Percentiles rank a stretch among this genome's conserved stretches.
These are phyloP conservation scores for Diachasma alloeum DNA, from an alignment of 1,140 invertebrate species.

Conservation along the genomic window DNA sequence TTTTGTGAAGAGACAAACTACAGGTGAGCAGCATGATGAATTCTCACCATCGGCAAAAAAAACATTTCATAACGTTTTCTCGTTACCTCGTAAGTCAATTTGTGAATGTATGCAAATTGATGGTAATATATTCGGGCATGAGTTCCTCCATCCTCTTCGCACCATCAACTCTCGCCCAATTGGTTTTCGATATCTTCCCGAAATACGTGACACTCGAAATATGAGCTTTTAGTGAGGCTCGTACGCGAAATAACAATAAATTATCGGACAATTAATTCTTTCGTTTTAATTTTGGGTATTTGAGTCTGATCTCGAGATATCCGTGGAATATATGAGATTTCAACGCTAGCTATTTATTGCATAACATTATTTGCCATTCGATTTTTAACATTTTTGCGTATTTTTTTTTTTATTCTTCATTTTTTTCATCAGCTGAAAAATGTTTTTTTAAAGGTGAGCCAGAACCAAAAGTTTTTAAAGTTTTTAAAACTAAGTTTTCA, in stretches of 20 bases:
- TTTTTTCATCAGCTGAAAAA: too few relatives aligned
- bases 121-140: constrained; percentile 46
- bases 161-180: background rate
- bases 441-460: too few relatives aligned
- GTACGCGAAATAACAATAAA: background rate
- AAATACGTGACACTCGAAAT: background rate
- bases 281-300: too few relatives aligned
- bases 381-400: too few relatives aligned
- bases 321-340: too few relatives aligned
- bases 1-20: background rate
- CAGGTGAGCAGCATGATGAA: background rate
- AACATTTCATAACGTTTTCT: constrained; percentile 43
- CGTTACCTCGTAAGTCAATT: constrained; percentile 45
- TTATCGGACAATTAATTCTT: background rate
- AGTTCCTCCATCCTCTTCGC: background rate
- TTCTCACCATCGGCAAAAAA: background rate
- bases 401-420: too few relatives aligned
- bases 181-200: background rate
- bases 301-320: too few relatives aligned
- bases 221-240: background rate
- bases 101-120: constrained; percentile 50
- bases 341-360: too few relatives aligned
- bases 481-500: too few relatives aligned
- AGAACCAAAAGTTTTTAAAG: too few relatives aligned
- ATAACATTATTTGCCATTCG: too few relatives aligned